A percentile compares a stretch with the other conserved stretches of the same genome.
Evolutionary conservation across 1,140 invertebrate genomes (phyloP).

Genomic region (Oncopeltus fasciatus): DNA sequence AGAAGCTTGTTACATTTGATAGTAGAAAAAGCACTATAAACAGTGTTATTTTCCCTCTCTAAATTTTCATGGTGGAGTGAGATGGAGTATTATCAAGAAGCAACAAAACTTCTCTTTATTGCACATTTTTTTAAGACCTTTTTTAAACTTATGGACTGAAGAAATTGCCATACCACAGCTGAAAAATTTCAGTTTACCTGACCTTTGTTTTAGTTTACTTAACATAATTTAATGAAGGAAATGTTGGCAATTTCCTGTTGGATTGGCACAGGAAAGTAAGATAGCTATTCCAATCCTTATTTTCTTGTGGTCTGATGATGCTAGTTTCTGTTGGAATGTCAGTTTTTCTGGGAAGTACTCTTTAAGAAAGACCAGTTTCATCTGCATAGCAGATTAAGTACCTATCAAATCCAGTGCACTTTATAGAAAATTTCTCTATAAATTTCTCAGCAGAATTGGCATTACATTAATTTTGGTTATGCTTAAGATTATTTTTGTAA

Average conservation of each 20-base stretch:
- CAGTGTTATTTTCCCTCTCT: neutral
- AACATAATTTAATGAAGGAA: neutral
- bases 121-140: neutral
- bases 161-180: neutral
- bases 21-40: neutral
- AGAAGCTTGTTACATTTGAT: neutral
- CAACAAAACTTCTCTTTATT: neutral
- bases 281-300: neutral
- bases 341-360: neutral
- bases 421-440: neutral
- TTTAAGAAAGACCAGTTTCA: neutral
- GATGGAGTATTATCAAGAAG: neutral
- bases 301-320: neutral
- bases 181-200: neutral
- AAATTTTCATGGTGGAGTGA: neutral
- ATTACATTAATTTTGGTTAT: too few species aligned
- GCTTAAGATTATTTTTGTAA: too few species aligned
- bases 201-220: neutral
- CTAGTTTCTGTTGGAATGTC: neutral
- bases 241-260: neutral
- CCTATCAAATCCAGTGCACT: neutral
- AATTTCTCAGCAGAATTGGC: neutral
- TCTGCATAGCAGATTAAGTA: neutral
- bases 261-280: neutral
- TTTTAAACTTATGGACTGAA: neutral